Conservation (phyloP, 2,888 invertebrate species). For the Acrocyrtus sp. region DNA sequence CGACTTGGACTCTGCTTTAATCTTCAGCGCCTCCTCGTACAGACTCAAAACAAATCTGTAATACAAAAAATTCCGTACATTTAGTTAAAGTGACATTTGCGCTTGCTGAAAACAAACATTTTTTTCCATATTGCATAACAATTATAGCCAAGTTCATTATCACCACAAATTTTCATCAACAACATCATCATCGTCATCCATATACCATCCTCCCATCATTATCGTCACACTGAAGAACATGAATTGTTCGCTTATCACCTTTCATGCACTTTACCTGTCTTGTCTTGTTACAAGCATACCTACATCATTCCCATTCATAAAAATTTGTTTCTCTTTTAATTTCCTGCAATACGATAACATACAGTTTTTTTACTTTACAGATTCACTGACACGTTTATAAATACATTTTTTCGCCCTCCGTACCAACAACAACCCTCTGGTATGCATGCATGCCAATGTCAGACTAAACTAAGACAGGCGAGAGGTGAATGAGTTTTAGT, state of each 20-base stretch:
- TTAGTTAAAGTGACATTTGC: neutral
- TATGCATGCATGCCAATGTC: slow-evolving; percentile 19
- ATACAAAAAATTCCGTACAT: slow-evolving; percentile 9
- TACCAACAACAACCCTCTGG: no score
- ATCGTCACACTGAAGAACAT: no score
- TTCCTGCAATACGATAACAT: no score
- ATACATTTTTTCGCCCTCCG: no score
- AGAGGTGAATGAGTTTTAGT: no score
- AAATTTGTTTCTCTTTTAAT: slow-evolving; percentile 6
- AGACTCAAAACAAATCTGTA: slow-evolving; percentile 81
- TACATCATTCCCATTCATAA: slow-evolving; percentile 15
- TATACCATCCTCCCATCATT: neutral
- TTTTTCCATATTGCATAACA: no score
- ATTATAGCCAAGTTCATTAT: slow-evolving; percentile 51
- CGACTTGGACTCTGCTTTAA: slow-evolving; percentile 89
- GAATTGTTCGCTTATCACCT: no score
- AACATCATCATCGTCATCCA: neutral
- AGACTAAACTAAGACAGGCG: no score
- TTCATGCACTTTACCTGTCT: neutral
- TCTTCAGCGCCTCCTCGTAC: slow-evolving; percentile 89
- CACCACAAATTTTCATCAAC: slow-evolving; percentile 13
- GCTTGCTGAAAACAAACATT: neutral
- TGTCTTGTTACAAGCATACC: neutral
- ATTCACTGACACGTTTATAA: no score
- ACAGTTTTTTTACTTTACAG: no score